A percentile compares a stretch with the other conserved stretches of the same genome.
Conservation (phyloP, 2,113 vertebrate genomes). For the Gobiocypris rarus region DNA sequence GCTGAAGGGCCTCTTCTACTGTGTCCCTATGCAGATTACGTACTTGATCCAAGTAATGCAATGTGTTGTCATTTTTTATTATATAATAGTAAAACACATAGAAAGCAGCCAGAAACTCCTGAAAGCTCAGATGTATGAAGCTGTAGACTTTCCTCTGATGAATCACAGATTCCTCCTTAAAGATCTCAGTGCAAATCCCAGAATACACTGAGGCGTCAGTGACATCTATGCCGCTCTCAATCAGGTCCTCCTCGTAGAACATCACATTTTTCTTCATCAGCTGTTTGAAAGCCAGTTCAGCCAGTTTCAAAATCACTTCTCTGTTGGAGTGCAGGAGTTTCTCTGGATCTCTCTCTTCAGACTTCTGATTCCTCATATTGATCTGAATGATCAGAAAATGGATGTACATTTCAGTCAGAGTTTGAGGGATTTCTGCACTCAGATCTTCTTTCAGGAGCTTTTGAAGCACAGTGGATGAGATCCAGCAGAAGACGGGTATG, state of each 20-base stretch:
- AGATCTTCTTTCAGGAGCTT: too few relatives aligned
- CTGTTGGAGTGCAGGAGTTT: neutral
- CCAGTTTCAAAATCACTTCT: too few relatives aligned
- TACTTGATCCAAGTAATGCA: neutral
- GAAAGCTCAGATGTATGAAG: too few relatives aligned
- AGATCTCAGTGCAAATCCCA: neutral
- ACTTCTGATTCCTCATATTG: neutral
- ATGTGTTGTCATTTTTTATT: neutral
- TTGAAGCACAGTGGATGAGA: too few relatives aligned
- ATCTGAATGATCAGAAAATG: neutral
- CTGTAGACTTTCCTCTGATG: too few relatives aligned
- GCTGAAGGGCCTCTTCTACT: neutral
- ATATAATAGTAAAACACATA: too few relatives aligned
- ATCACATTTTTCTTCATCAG: too few relatives aligned
- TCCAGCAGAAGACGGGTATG: too few relatives aligned
- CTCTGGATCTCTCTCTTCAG: neutral
- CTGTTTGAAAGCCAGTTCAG: too few relatives aligned
- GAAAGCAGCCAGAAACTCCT: too few relatives aligned
- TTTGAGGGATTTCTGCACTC: neutral
- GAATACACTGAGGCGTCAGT: too few relatives aligned
- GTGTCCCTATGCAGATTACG: neutral
- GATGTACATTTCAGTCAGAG: conserved; percentile 2
- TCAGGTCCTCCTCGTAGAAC: too few relatives aligned
- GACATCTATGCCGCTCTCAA: neutral
- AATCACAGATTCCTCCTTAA: neutral